phyloP scores from a whole-genome alignment of 1,140 invertebrate species.

The Euwallacea fornicatus region DNA sequence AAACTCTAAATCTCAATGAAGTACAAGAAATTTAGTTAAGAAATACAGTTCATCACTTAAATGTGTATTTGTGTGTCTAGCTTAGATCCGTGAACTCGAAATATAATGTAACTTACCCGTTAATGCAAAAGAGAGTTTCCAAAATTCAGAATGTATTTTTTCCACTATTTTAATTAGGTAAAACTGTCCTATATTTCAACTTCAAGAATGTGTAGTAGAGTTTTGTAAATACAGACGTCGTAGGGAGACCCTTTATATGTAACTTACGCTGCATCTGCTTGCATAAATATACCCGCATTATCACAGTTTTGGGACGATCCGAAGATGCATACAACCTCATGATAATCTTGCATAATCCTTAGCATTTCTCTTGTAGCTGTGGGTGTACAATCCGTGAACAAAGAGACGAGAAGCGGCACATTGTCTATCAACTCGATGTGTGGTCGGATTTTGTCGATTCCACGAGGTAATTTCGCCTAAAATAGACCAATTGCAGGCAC shows the following conservation, averaged over 20 bases:
- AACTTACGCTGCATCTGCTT: conserved; percentile 85
- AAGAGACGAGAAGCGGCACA: conserved; percentile 91
- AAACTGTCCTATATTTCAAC: background rate
- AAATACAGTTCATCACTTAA: too few relatives aligned
- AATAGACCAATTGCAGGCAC: conserved; percentile 1
- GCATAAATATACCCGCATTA: conserved; percentile 90
- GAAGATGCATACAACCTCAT: conserved; percentile 88
- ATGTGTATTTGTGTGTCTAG: too few relatives aligned
- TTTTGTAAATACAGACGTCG: too few relatives aligned
- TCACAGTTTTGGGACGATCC: conserved; percentile 85
- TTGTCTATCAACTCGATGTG: conserved; percentile 96
- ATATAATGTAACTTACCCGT: too few relatives aligned
- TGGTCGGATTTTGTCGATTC: conserved; percentile 95
- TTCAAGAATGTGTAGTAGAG: background rate
- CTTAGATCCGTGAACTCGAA: too few relatives aligned
- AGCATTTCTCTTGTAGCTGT: conserved; percentile 88
- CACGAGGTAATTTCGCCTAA: conserved; percentile 89
- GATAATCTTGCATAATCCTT: conserved; percentile 94
- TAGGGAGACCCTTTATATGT: background rate
- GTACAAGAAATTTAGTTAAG: too few relatives aligned
- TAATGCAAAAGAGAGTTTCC: too few relatives aligned
- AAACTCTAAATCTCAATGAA: too few relatives aligned
- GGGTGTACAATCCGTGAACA: conserved; percentile 95
- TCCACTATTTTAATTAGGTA: too few relatives aligned
- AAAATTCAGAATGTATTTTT: too few relatives aligned